Evolutionary conservation across 2,888 invertebrate genomes (phyloP).

Genomic region (Ectemnius lituratus): DNA sequence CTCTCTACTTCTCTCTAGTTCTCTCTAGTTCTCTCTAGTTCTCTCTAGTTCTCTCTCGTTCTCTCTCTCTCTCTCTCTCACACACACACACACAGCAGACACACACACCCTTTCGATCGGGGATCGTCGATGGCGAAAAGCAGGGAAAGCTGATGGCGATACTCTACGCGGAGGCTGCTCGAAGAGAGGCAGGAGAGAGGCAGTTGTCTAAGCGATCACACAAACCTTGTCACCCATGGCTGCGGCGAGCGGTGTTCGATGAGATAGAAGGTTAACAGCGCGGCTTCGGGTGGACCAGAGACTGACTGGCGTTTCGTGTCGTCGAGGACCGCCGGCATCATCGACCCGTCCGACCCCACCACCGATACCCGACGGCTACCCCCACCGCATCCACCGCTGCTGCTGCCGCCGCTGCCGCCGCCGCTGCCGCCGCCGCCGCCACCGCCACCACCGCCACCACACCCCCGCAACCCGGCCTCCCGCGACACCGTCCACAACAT

Average conservation of each 20-base stretch:
- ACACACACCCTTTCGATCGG: conserved; percentile 2
- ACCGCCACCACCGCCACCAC: conserved; percentile 50
- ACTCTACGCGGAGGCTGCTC: conserved; percentile 42
- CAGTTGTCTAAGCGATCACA: conserved; percentile 57
- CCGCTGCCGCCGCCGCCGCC: conserved; percentile 61
- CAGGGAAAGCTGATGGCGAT: conserved; percentile 18
- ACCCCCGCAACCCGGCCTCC: background rate
- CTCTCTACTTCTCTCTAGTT: conserved; percentile 11
- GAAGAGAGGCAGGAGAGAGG: conserved; percentile 23
- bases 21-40: conserved; percentile 11
- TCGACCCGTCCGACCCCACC: conserved; percentile 83
- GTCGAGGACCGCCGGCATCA: conserved; percentile 77
- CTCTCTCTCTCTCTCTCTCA: conserved; percentile 10
- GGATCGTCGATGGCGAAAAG: conserved; percentile 28
- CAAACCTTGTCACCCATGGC: conserved; percentile 77
- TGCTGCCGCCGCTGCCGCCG: conserved; percentile 55
- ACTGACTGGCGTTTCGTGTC: conserved; percentile 77
- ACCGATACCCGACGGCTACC: conserved; percentile 76
- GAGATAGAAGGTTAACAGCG: conserved; percentile 81
- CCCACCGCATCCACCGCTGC: conserved; percentile 57
- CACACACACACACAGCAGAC: background rate
- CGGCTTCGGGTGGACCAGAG: conserved; percentile 84
- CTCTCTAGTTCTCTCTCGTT: conserved; percentile 12
- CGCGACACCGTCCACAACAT: background rate
- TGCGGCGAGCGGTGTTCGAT: conserved; percentile 80